A percentile compares a stretch with the other conserved stretches of the same genome.
phyloP scores from a whole-genome alignment of 2,113 vertebrate species.

The Alethe diademata region DNA sequence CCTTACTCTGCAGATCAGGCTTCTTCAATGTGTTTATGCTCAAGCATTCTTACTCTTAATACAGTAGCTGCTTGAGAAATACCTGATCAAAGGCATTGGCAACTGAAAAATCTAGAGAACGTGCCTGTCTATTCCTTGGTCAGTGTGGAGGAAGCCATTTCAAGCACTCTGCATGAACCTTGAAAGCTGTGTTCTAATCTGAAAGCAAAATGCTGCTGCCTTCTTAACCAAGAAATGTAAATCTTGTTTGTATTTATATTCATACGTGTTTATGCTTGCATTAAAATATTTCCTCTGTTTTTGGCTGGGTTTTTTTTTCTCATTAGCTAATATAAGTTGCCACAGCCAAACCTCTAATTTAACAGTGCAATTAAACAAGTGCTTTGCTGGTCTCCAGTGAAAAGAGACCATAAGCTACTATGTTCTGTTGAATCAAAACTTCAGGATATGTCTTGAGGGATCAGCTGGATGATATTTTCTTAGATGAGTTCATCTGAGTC shows the following conservation, averaged over 20 bases:
- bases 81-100: background rate
- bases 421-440: constrained; percentile 49
- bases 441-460: constrained; percentile 40
- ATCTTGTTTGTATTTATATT: constrained; percentile 46
- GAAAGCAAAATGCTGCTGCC: background rate
- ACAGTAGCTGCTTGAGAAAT: background rate
- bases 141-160: background rate
- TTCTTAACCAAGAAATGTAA: constrained; percentile 30
- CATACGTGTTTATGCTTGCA: constrained; percentile 20
- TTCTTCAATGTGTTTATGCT: background rate
- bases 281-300: constrained; percentile 59
- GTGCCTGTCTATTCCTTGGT: background rate
- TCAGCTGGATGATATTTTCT: constrained; percentile 38
- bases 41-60: background rate
- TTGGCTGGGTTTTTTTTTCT: background rate
- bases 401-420: background rate
- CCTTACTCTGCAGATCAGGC: background rate
- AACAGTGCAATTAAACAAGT: constrained; percentile 28
- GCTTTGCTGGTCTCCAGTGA: constrained; percentile 24
- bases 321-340: constrained; percentile 26
- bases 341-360: constrained; percentile 54
- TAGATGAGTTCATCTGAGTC: constrained; percentile 46
- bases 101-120: background rate
- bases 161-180: background rate
- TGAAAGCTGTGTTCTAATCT: background rate